phyloP scores from a whole-genome alignment of 2,113 vertebrate species.

The Gracilinanus agilis region DNA sequence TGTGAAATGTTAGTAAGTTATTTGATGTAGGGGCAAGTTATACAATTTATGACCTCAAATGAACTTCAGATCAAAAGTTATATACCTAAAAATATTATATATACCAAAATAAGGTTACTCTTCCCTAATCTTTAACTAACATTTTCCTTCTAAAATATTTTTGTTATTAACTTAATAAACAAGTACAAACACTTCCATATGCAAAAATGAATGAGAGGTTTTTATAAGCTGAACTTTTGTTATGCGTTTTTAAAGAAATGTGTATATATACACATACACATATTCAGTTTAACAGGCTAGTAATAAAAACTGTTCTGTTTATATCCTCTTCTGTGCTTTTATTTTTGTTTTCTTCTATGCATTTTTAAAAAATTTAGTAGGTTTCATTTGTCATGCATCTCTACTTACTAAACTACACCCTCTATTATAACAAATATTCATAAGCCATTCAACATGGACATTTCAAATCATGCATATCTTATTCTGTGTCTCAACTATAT shows the following conservation, averaged over 20 bases:
- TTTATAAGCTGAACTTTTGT: slow-evolving; percentile 14
- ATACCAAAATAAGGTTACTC: slow-evolving; percentile 48
- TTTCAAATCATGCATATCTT: neutral
- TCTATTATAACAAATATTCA: neutral
- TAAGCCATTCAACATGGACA: neutral
- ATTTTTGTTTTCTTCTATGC: neutral
- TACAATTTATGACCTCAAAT: slow-evolving; percentile 34
- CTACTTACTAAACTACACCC: neutral
- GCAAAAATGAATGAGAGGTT: neutral
- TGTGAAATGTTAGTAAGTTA: slow-evolving; percentile 45
- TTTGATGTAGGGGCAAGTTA: neutral
- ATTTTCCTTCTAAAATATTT: slow-evolving; percentile 51
- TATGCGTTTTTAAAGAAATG: neutral
- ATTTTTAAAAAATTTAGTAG: neutral
- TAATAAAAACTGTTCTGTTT: neutral
- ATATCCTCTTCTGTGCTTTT: neutral
- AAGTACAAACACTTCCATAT: slow-evolving; percentile 51
- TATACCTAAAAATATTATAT: slow-evolving; percentile 45
- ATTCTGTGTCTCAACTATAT: neutral
- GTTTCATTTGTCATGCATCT: too few species aligned
- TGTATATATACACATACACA: neutral
- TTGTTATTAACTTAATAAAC: slow-evolving; percentile 61
- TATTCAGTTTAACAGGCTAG: neutral
- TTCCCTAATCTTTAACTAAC: slow-evolving; percentile 74
- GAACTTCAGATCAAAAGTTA: slow-evolving; percentile 57